Evolutionary conservation across 1,140 invertebrate species (phyloP), one percentile per base, ranked within the genome.

Genomic region (Pseudomyrmex concolor): DNA sequence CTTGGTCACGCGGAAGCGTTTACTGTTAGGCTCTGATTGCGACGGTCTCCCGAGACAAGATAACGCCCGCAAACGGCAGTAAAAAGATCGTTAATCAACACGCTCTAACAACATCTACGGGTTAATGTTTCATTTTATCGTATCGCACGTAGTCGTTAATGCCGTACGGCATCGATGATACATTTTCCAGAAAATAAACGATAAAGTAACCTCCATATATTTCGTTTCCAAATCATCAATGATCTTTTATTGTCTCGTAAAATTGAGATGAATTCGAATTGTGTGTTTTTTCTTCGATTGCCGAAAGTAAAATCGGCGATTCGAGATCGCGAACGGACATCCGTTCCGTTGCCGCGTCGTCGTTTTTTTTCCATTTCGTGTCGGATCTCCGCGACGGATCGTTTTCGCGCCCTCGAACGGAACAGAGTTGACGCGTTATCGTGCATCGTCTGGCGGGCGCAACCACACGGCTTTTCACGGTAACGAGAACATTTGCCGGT

Each of bases 21-120:
- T 80, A 80, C 64, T 78, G 76, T 78, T 68, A 57, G 76, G 17
- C 17, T 78, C 64, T 57, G 64, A 78, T 78, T 78, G 64, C 76
- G 51, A 57, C 76, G 22, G 54, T 70, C 66, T 59, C 54, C 45
- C 22, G 76, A 80, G 76, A 71, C 76, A 17, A 71, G 76, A 80
- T 80, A 80, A 55, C 17, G 66, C 43, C 66, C 66, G 54, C 54
- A 48, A 80, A 43, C 76, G 66, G 66, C 76, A 70, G 76, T 80
- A 80, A 80, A 80, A 80, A 80, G 66, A 66, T 80, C 76, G 76
- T 80, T 80, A 80, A 80, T 80, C 76, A 80, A 80, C 76, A 70
- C 76, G 12, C 67, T 48, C 64, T 51, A 68, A 59, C 66, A 59
- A 54, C n/a, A 70, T 68, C 19, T 48, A 25, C 64, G 54, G 34